Conservation (phyloP, 2,797 vertebrate species). For the Ceryle rudis region DNA sequence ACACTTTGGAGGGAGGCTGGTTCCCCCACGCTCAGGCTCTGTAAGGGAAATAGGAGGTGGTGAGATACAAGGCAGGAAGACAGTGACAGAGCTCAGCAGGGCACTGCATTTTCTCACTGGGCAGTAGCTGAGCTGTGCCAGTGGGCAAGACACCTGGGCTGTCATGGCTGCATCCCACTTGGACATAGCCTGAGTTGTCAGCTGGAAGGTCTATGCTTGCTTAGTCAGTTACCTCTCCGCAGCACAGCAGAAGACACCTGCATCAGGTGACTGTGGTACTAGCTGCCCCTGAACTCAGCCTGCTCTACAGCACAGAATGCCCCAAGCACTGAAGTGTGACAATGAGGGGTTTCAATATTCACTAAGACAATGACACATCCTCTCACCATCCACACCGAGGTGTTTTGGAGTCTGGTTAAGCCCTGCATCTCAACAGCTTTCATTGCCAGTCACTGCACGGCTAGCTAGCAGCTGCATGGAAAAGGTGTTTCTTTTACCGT, state of each 20-base stretch:
- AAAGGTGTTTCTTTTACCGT: not conserved
- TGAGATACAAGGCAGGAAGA: not conserved
- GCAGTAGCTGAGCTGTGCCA: not conserved
- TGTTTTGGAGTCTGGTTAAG: not conserved
- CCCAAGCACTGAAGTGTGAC: not conserved
- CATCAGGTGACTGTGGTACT: accelerated
- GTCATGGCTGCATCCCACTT: not conserved
- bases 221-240: not conserved
- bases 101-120: accelerated
- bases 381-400: not conserved
- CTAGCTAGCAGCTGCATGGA: not conserved
- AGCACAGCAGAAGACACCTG: not conserved
- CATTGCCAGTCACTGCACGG: not conserved
- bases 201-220: not conserved
- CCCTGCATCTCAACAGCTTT: not conserved
- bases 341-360: not conserved
- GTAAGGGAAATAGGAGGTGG: not conserved
- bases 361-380: not conserved
- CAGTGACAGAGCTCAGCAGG: not conserved
- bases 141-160: not conserved
- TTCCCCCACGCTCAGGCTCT: not conserved
- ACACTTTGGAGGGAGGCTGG: not conserved
- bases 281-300: not conserved
- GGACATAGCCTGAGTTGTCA: accelerated
- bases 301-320: not conserved